These are phyloP conservation scores for Theristicus caerulescens DNA, from an alignment of 2,113 vertebrate species.

Conservation along the genomic window DNA sequence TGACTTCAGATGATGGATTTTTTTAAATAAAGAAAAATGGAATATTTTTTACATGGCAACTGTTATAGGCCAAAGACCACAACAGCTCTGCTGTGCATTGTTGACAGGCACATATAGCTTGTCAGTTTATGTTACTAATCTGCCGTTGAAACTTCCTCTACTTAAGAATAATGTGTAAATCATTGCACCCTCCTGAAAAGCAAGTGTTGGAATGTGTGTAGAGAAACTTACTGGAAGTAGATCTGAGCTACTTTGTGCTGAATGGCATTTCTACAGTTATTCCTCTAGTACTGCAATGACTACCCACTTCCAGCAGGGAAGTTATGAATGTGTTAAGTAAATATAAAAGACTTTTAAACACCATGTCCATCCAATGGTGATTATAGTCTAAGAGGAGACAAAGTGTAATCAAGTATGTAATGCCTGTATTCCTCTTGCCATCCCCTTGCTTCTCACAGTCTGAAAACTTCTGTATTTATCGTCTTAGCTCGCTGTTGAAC, in stretches of 20 bases:
- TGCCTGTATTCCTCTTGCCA: background rate
- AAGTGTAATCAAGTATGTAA: background rate
- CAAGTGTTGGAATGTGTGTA: background rate
- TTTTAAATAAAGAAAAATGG: background rate
- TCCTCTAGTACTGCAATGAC: background rate
- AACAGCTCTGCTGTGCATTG: background rate
- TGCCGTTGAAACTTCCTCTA: background rate
- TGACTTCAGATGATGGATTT: background rate
- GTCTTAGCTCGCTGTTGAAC: background rate
- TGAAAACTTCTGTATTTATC: background rate
- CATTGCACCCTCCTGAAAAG: background rate
- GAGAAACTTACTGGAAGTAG: background rate
- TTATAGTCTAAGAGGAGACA: background rate
- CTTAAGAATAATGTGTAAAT: background rate
- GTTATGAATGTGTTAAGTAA: background rate
- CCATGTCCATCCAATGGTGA: background rate
- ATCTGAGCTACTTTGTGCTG: background rate
- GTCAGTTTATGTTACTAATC: background rate
- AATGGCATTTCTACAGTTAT: background rate
- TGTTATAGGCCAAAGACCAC: background rate
- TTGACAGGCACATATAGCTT: background rate
- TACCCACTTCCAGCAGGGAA: background rate
- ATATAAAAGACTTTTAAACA: background rate
- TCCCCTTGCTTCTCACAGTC: background rate
- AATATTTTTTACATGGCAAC: background rate